Evolutionary conservation across 2,888 invertebrate species (phyloP).

Genomic region (Catocala fraxini): DNA sequence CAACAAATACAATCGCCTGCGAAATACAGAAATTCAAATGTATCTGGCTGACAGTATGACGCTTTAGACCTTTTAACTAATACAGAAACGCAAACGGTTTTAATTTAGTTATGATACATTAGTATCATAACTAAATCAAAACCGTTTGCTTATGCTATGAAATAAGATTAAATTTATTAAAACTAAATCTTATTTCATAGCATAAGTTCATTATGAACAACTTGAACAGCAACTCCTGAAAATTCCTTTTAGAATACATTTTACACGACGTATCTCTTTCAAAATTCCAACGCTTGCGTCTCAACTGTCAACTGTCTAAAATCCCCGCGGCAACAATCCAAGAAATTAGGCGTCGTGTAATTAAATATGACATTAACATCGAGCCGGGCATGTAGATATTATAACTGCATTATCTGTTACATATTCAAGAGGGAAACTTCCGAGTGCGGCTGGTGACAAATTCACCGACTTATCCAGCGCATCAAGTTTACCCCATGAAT

Average conservation of each 20-base stretch:
- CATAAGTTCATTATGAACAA: neutral
- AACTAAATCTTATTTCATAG: neutral
- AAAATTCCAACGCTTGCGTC: conserved; percentile 8
- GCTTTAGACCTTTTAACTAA: no score
- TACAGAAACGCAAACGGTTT: no score
- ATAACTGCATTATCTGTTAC: conserved; percentile 82
- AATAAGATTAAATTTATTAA: no score
- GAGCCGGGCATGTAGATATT: conserved; percentile 62
- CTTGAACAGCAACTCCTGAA: neutral
- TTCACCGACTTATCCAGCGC: conserved; percentile 70
- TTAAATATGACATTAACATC: conserved; percentile 70
- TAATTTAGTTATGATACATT: no score
- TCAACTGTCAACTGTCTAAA: conserved; percentile 10
- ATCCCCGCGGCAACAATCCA: conserved; percentile 55
- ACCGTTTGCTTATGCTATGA: no score
- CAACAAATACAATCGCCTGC: no score
- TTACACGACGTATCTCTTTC: conserved; percentile 6
- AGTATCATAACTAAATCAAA: no score
- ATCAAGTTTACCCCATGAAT: conserved; percentile 74
- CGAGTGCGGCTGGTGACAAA: conserved; percentile 75
- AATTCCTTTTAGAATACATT: neutral
- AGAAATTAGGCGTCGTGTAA: conserved; percentile 66
- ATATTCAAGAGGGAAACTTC: conserved; percentile 83
- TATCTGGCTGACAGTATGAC: no score
- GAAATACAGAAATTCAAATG: no score